phyloP scores from a whole-genome alignment of 2,888 invertebrate species.

The Drosophila buzzatii region DNA sequence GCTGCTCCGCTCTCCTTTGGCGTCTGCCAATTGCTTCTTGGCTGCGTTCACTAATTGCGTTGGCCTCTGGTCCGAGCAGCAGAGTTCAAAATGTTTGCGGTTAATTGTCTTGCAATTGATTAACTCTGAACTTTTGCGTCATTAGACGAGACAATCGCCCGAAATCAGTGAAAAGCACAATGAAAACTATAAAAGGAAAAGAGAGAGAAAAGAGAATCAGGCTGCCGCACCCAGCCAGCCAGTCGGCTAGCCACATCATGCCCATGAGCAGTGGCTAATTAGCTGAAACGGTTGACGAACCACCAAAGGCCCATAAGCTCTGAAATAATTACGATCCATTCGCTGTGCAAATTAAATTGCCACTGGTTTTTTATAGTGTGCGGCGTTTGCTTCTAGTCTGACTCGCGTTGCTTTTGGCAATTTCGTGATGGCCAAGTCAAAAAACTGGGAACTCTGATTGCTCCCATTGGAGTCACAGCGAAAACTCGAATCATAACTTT shows the following conservation, averaged over 20 bases:
- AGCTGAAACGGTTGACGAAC: slow-evolving; percentile 50
- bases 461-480: slow-evolving; percentile 32
- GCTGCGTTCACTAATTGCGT: slow-evolving; percentile 57
- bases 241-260: slow-evolving; percentile 27
- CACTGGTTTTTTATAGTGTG: slow-evolving; percentile 58
- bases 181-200: slow-evolving; percentile 12
- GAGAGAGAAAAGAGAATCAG: slow-evolving; percentile 10
- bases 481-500: slow-evolving; percentile 41
- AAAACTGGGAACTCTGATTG: slow-evolving; percentile 42
- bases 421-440: slow-evolving; percentile 61
- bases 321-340: slow-evolving; percentile 54
- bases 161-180: slow-evolving; percentile 10
- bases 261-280: slow-evolving; percentile 50
- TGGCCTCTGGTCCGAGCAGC: slow-evolving; percentile 38
- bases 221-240: slow-evolving; percentile 42
- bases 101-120: slow-evolving; percentile 70
- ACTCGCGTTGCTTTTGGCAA: slow-evolving; percentile 27
- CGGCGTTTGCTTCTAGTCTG: slow-evolving; percentile 34
- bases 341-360: slow-evolving; percentile 67
- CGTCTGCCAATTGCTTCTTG: slow-evolving; percentile 29
- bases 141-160: slow-evolving; percentile 38
- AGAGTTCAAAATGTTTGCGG: slow-evolving; percentile 51
- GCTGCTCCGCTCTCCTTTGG: slow-evolving; percentile 30
- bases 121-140: slow-evolving; percentile 52
- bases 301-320: slow-evolving; percentile 26